Evolutionary conservation across 2,113 vertebrate genomes (phyloP).

Genomic region (rabbit (Oryctolagus cuniculus)): DNA sequence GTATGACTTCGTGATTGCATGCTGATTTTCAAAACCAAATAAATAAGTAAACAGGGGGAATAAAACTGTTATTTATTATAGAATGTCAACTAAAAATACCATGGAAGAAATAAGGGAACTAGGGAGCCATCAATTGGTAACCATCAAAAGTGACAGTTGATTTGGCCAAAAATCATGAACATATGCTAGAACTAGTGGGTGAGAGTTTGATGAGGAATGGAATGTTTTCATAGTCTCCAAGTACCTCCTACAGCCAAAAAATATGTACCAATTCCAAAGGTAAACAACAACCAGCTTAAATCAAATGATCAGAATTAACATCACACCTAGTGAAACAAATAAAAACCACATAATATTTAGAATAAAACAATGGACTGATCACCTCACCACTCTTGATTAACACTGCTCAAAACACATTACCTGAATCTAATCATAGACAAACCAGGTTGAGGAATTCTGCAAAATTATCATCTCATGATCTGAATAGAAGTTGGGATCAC

Average conservation of each 20-base stretch:
- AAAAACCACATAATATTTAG: not conserved
- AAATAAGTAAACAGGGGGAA: not conserved
- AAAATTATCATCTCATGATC: not conserved
- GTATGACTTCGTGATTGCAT: not conserved
- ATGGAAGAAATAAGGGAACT: not conserved
- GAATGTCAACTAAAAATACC: not conserved
- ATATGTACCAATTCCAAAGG: not conserved
- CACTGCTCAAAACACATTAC: not conserved
- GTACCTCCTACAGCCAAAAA: not conserved
- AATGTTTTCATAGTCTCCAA: not conserved
- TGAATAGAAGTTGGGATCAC: not conserved
- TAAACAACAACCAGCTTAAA: not conserved
- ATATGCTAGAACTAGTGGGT: not conserved
- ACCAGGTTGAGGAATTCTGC: not conserved
- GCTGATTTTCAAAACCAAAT: not conserved
- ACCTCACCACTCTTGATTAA: not conserved
- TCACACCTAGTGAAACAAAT: not conserved
- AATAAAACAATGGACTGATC: not conserved
- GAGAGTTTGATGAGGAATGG: not conserved
- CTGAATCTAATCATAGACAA: not conserved
- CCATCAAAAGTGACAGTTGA: not conserved
- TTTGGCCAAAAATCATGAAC: not conserved
- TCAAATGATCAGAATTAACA: not conserved
- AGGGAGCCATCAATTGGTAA: not conserved
- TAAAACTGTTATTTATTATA: not conserved